Evolutionary conservation across 2,888 invertebrate genomes (phyloP).

Genomic region (Apamea anceps): DNA sequence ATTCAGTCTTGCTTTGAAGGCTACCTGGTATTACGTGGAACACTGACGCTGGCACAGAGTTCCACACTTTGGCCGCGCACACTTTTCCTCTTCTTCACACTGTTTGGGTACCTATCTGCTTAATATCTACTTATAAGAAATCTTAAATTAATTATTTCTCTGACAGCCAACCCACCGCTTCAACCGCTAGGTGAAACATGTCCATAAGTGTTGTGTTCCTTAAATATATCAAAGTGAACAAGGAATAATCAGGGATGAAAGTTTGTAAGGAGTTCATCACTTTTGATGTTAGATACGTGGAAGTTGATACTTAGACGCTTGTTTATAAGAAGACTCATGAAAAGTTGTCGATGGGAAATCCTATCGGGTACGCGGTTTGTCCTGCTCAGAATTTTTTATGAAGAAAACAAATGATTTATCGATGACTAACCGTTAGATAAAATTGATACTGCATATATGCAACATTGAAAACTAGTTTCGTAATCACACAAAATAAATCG

Average conservation of each 20-base stretch:
- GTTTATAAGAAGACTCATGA: not conserved
- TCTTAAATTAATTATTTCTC: not conserved
- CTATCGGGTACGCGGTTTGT: not conserved
- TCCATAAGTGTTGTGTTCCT: not conserved
- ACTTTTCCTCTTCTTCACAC: too few species aligned
- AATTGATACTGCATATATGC: slow-evolving; percentile 52
- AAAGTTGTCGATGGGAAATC: too few species aligned
- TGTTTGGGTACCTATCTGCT: not conserved
- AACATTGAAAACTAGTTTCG: slow-evolving; percentile 73
- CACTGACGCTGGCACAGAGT: not conserved
- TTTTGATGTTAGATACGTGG: not conserved
- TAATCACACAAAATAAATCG: slow-evolving; percentile 56
- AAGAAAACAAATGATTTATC: slow-evolving; percentile 34
- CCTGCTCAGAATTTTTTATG: slow-evolving; percentile 15
- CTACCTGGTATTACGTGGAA: too few species aligned
- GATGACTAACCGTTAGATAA: slow-evolving; percentile 27
- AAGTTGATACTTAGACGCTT: not conserved
- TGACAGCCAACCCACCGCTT: too few species aligned
- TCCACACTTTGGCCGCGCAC: too few species aligned
- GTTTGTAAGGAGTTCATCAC: too few species aligned
- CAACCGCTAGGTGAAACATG: not conserved
- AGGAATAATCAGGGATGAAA: too few species aligned
- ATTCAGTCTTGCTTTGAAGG: not conserved
- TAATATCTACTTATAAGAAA: not conserved
- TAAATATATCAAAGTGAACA: too few species aligned